Evolutionary conservation across 2,797 vertebrate species (phyloP).

Genomic region (Epinephelus awoara): DNA sequence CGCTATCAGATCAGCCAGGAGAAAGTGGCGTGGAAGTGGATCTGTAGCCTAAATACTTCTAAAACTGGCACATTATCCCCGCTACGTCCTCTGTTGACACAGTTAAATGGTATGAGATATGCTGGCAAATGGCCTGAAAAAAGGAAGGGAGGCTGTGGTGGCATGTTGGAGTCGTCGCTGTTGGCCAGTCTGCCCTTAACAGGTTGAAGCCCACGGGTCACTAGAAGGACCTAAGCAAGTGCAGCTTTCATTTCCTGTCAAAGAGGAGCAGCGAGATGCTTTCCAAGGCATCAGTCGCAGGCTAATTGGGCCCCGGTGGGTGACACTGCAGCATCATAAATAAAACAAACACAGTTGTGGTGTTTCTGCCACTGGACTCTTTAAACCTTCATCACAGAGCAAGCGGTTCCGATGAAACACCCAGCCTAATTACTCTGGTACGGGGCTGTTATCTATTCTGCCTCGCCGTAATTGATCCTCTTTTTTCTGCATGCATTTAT

Average conservation of each 20-base stretch:
- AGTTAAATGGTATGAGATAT: conserved; percentile 49
- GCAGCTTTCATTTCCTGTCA: conserved; percentile 83
- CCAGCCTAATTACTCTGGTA: conserved; percentile 89
- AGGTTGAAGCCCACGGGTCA: conserved; percentile 85
- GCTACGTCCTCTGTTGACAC: conserved; percentile 44
- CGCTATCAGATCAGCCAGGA: conserved; percentile 51
- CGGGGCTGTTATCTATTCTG: conserved; percentile 81
- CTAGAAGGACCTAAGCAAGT: conserved; percentile 87
- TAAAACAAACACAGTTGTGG: conserved; percentile 93
- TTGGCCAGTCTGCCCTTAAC: conserved; percentile 53
- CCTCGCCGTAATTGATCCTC: conserved; percentile 83
- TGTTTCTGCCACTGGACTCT: conserved; percentile 85
- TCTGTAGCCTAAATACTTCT: conserved; percentile 42
- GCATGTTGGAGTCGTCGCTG: conserved; percentile 45
- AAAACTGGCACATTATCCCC: conserved; percentile 30
- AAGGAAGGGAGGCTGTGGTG: conserved; percentile 25
- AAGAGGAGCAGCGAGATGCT: conserved; percentile 82
- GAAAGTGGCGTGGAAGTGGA: conserved; percentile 37
- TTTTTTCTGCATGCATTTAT: conserved; percentile 79
- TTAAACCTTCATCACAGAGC: conserved; percentile 87
- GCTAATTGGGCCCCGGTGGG: conserved; percentile 96
- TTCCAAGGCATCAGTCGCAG: conserved; percentile 90
- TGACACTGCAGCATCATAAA: conserved; percentile 88
- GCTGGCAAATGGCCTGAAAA: conserved; percentile 41
- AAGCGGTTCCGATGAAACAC: conserved; percentile 85